Base-by-base conservation (phyloP, 2,888 invertebrate genomes). In the Athrips mouffetella region DNA sequence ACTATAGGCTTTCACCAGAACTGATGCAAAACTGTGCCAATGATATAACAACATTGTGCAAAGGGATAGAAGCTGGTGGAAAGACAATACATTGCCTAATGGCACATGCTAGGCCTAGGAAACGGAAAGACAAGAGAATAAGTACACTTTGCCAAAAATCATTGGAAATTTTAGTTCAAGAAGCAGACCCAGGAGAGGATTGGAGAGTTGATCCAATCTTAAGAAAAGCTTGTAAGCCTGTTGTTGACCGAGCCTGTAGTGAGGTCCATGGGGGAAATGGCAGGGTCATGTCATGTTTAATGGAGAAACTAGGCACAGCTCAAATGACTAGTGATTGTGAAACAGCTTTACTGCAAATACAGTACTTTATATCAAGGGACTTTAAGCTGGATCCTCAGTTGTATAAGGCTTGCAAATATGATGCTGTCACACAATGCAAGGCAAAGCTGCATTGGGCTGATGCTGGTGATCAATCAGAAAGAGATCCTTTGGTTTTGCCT, bases 351-450 rank as follows among this genome's bases (percentile, higher is more conserved):
- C 89, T 99, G 51, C 97, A 98, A 80, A 97, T 99, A 65, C 98
- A 99, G 73, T 99, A 98, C 80, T 99, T 99, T 80, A 92, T 99
- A 53, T 95, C 97, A 0, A 91, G 99, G 63, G 96, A 99, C 82
- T 99, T 97, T 75, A 96, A 95, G 65, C 84, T 98, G 40, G 98
- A 98, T 79, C 95, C 97, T 0, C 93, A 93, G 60, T 83, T 99
- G 35, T 99, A 96, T 72, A 91, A 92, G 67, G 93, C 94, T 23
- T 99, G 99, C 72, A 94, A 93, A 65, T 91, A 92, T 55, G 98
- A 98, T 85, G 98, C 98, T 2, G 90, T 91, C 2, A 91, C 91
- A 48, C 90, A 93, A 27, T 98, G 98, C 71, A 92, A 94, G 65
- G 95, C 95, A 0, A 93, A 91, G 60, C 89, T 90, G 13, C 91